These are phyloP conservation scores for Todus mexicanus DNA, from an alignment of 2,797 vertebrate species.

Conservation along the genomic window DNA sequence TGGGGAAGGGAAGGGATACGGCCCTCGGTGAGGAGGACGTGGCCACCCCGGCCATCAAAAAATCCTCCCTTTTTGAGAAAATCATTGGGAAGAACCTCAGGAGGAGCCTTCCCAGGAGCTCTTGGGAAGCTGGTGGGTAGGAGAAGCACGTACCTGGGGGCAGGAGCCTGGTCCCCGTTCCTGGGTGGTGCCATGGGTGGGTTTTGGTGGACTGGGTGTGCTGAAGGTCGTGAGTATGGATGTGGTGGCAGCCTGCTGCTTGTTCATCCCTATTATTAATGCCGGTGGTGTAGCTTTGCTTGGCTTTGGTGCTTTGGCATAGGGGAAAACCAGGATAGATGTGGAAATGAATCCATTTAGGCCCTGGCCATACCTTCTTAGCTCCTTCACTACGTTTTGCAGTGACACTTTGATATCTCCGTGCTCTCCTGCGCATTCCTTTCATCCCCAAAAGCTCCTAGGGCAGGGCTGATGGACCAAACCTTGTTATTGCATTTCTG, in stretches of 20 bases:
- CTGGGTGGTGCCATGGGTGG: neutral
- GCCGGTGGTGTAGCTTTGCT: fast-evolving
- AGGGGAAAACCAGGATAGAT: fast-evolving
- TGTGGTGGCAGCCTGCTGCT: neutral
- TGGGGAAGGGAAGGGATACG: neutral
- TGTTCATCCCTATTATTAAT: neutral
- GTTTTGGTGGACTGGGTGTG: neutral
- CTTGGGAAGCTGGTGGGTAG: neutral
- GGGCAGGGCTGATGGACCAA: neutral
- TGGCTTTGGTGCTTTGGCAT: neutral
- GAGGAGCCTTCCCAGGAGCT: neutral
- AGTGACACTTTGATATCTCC: fast-evolving
- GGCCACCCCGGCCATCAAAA: neutral
- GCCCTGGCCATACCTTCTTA: fast-evolving
- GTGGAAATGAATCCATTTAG: fast-evolving
- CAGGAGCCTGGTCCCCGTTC: fast-evolving
- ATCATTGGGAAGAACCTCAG: neutral
- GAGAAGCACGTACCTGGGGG: neutral
- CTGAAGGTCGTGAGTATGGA: fast-evolving
- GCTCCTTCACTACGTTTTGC: fast-evolving
- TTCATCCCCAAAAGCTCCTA: neutral
- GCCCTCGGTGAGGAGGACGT: neutral
- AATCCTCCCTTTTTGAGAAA: neutral
- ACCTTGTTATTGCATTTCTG: neutral
- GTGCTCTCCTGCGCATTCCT: neutral